These are phyloP conservation scores for Oxystoma pomonae DNA, from an alignment of 2,888 invertebrate species.

Conservation along the genomic window DNA sequence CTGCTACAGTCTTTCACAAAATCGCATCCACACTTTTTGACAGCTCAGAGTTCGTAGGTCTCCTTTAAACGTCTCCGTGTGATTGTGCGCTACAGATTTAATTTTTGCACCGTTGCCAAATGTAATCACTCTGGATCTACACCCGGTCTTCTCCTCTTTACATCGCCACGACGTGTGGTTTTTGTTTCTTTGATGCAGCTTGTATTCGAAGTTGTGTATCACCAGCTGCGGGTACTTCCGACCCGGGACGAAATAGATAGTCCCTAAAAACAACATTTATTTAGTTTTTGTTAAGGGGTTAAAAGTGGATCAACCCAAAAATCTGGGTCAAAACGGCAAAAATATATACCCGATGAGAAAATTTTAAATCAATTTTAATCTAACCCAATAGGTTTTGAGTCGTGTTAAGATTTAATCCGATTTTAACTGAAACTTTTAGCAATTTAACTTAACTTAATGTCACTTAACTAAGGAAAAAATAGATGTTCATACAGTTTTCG, in stretches of 20 bases:
- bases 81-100: conserved; percentile 18
- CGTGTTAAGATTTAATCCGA: too few species aligned
- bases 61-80: conserved; percentile 4
- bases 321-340: too few species aligned
- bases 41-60: neutral
- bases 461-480: too few species aligned
- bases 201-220: conserved; percentile 30
- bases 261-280: neutral
- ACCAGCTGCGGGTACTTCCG: conserved; percentile 32
- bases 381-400: too few species aligned
- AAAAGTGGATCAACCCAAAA: too few species aligned
- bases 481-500: too few species aligned
- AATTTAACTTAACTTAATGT: too few species aligned
- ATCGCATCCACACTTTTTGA: neutral
- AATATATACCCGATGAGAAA: too few species aligned
- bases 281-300: conserved; percentile 3
- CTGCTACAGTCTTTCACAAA: neutral
- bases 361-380: too few species aligned
- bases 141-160: conserved; percentile 25
- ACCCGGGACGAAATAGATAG: conserved; percentile 29
- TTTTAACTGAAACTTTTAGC: too few species aligned
- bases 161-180: conserved; percentile 31
- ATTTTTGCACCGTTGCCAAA: conserved; percentile 24
- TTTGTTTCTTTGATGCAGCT: conserved; percentile 23
- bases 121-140: conserved; percentile 24